Evolutionary conservation across 2,888 invertebrate genomes (phyloP).

Genomic region (Pseudolycoriella hygida): DNA sequence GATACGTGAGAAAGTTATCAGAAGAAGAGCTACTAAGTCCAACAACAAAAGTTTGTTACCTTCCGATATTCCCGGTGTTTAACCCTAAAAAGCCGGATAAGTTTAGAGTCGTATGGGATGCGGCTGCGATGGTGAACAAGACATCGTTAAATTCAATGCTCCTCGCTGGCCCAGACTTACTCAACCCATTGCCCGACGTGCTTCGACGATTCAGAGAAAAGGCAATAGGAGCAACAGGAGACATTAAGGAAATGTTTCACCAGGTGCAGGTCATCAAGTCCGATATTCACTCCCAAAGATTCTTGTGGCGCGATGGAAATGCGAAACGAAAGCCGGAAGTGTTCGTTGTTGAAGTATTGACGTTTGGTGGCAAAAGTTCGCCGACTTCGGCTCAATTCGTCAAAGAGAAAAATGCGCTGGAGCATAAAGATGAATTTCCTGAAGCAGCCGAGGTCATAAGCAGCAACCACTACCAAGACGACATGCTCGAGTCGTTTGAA

Average conservation of each 20-base stretch:
- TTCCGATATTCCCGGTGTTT: too few species aligned
- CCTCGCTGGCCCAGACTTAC: too few species aligned
- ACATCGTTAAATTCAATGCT: constrained; percentile 13
- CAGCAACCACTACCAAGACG: background rate
- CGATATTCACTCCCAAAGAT: constrained; percentile 8
- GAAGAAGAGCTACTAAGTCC: constrained; percentile 7
- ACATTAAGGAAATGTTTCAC: too few species aligned
- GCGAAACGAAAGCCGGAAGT: background rate
- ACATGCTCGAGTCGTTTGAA: background rate
- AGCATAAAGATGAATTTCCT: background rate
- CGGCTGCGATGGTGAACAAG: constrained; percentile 12
- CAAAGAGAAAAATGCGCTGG: background rate
- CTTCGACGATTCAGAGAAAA: constrained; percentile 11
- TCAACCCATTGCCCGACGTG: too few species aligned
- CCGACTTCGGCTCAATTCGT: background rate
- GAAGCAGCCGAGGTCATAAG: background rate
- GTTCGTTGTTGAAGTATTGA: background rate
- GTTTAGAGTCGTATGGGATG: too few species aligned
- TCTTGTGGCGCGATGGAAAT: constrained; percentile 8
- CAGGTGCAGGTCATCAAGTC: constrained; percentile 6
- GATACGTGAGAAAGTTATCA: constrained; percentile 7
- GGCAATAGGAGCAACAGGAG: constrained; percentile 9
- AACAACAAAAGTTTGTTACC: constrained; percentile 10
- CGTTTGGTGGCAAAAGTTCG: background rate
- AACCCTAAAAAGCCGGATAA: too few species aligned